Base-by-base conservation (phyloP, 2,797 vertebrate species). In the Ibycter americanus region DNA sequence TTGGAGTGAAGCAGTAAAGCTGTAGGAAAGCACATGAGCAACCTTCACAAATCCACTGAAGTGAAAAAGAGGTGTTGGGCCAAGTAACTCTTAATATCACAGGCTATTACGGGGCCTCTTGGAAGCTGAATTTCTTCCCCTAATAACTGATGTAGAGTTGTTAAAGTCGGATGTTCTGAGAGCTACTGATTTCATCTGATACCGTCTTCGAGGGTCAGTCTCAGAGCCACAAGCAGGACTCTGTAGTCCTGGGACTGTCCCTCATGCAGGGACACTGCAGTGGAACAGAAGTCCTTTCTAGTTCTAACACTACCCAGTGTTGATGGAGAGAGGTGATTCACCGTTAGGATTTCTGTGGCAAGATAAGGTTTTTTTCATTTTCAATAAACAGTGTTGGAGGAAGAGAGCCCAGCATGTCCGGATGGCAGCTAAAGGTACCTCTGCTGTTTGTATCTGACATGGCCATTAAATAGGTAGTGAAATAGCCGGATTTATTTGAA, bases 171-270 rank as follows among this genome's bases (percentile, higher is more conserved):
- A 34, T 68, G 26, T 51, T 47, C 61, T 61, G 59, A 88, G 46
- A 88, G 31, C 47, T 54, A 9, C 61, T 51, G 9, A 42, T 40
- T 67, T 74, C 3, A 16, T 61, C 63, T 61, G 31, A 71, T 70
- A n/a, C 32, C 3, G 2, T 71, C 7, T 3, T 47, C 1, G 9
- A 87, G 31, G 0, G 0, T 82, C 26, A 7, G 27, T 36, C 25
- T 86, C 26, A 1, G 49, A 29, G 44, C 73, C 46, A 25, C 14
- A 19, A 55, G 34, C 12, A 22, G 78, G 55, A 67, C n/a, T 16
- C 16, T 61, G 22, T 44, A 63, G 63, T 59, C 29, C 38, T 49
- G 54, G 19, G 31, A 6, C n/a, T 42, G n/a, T 23, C 78, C 26
- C 62, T 88, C 22, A 3, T 0, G 0, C 22, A 72, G 65, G 36